Conservation (phyloP, 2,888 invertebrate genomes). For the Podotricha telesiphe region DNA sequence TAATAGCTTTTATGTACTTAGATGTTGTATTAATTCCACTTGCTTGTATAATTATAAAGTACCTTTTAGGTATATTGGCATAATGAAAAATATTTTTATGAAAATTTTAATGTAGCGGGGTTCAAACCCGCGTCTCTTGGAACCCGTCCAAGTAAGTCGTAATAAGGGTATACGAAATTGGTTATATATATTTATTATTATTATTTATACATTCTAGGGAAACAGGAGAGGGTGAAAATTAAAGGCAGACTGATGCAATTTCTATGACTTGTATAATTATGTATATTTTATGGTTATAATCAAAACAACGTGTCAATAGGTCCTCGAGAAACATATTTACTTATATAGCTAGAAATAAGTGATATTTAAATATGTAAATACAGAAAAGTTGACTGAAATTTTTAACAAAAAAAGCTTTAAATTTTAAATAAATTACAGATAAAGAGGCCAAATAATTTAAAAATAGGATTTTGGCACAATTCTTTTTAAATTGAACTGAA, state of each 20-base stretch:
- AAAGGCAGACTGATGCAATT: slow-evolving; percentile 68
- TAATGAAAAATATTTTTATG: no score
- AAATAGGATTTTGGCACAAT: slow-evolving; percentile 42
- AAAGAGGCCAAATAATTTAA: not conserved
- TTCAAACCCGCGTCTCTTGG: no score
- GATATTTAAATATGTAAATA: slow-evolving; percentile 47
- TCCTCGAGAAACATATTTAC: slow-evolving; percentile 57
- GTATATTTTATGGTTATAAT: slow-evolving; percentile 64
- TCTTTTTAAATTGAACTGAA: not conserved
- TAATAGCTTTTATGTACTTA: not conserved
- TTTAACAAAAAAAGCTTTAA: not conserved
- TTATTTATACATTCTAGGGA: not conserved
- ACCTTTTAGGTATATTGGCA: no score
- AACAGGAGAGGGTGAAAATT: slow-evolving; percentile 43
- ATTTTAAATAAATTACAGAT: not conserved
- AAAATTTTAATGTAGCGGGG: no score
- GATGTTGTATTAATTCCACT: no score
- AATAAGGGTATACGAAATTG: no score
- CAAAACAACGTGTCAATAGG: slow-evolving; percentile 60
- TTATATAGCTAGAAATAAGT: slow-evolving; percentile 38
- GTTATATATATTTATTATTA: no score
- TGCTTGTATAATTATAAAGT: not conserved
- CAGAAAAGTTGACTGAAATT: not conserved
- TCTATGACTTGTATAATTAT: slow-evolving; percentile 69
- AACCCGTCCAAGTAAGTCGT: no score